Conservation (phyloP, 2,797 vertebrate species). For the Tapirus indicus region DNA sequence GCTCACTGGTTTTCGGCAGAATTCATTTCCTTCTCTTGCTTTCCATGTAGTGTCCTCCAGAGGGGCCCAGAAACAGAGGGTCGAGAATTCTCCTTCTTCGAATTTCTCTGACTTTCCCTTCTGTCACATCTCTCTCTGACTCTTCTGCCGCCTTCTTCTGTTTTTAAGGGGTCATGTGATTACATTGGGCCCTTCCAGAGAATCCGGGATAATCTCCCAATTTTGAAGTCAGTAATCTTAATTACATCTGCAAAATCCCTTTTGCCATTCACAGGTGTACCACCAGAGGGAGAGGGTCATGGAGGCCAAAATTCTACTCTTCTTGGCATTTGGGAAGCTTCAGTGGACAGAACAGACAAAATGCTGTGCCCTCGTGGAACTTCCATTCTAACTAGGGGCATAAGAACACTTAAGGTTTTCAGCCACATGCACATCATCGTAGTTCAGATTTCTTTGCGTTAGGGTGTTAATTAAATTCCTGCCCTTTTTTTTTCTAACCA, state of each 20-base stretch:
- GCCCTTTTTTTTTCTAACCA: conserved; percentile 82
- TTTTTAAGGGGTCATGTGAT: background rate
- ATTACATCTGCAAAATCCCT: background rate
- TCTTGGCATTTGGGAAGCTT: background rate
- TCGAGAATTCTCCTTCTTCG: background rate
- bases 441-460: conserved; percentile 3
- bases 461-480: conserved; percentile 47
- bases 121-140: background rate
- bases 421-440: background rate
- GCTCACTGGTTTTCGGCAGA: background rate
- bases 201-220: background rate
- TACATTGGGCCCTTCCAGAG: background rate
- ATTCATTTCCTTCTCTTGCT: background rate
- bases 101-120: background rate
- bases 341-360: background rate
- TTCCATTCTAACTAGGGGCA: background rate
- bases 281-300: background rate
- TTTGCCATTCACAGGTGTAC: background rate
- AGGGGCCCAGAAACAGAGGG: background rate
- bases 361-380: background rate
- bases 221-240: conserved; percentile 9
- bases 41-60: background rate
- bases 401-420: background rate
- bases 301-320: background rate
- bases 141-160: background rate